A percentile compares a stretch with the other conserved stretches of the same genome.
These are phyloP conservation scores for Rhea pennata DNA, from an alignment of 2,113 vertebrate genomes.

Conservation along the genomic window DNA sequence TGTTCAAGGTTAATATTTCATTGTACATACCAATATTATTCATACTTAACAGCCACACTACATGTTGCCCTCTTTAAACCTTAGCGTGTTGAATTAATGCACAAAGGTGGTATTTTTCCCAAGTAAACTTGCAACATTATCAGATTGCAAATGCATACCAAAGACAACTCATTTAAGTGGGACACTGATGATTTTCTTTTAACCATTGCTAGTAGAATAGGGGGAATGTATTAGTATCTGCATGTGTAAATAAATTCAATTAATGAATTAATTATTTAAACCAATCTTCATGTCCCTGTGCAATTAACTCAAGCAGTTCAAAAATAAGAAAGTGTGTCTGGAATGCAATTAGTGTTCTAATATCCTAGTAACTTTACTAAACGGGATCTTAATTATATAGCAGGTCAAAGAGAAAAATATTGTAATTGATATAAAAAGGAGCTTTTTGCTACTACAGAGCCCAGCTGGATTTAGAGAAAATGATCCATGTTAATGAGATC, in stretches of 20 bases:
- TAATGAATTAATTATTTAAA: constrained; percentile 72
- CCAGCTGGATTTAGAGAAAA: constrained; percentile 68
- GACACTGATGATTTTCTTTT: neutral
- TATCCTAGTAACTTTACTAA: constrained; percentile 74
- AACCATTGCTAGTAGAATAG: neutral
- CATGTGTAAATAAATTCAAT: constrained; percentile 73
- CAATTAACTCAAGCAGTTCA: constrained; percentile 77
- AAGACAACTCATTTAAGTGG: neutral
- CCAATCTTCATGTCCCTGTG: neutral
- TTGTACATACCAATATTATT: neutral
- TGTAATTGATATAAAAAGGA: constrained; percentile 66
- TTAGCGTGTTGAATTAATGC: neutral
- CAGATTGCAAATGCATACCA: neutral
- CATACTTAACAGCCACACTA: neutral
- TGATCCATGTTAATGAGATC: constrained; percentile 71
- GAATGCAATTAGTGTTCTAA: constrained; percentile 77
- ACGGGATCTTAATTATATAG: constrained; percentile 71
- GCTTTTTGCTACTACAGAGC: constrained; percentile 13
- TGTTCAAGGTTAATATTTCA: neutral
- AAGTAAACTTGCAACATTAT: neutral
- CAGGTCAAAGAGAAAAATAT: constrained; percentile 63
- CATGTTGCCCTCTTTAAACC: neutral
- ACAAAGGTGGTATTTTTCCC: neutral
- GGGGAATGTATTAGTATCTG: constrained; percentile 45
- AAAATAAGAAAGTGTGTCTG: constrained; percentile 72